Percentiles rank a stretch among this genome's conserved stretches.
phyloP scores from a whole-genome alignment of 2,113 vertebrate species.

The Percina caprodes region DNA sequence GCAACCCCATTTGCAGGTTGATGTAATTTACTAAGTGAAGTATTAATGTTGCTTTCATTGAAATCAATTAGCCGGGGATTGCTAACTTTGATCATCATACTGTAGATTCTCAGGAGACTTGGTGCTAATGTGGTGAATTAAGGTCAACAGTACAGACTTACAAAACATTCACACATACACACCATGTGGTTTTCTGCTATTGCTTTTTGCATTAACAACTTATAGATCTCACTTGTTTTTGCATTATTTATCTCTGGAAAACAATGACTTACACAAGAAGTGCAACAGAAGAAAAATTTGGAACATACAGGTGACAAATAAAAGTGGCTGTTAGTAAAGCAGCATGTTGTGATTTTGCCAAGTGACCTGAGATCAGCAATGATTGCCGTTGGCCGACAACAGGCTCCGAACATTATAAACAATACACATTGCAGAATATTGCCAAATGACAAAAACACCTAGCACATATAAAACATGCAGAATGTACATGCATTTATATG shows the following conservation, averaged over 20 bases:
- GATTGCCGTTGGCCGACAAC: slow-evolving; percentile 18
- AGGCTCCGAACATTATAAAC: slow-evolving; percentile 9
- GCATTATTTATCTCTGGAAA: slow-evolving; percentile 1
- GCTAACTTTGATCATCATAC: slow-evolving; percentile 61
- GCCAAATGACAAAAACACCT: slow-evolving; percentile 3
- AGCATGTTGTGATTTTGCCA: slow-evolving; percentile 11
- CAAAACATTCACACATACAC: neutral
- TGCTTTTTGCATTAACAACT: slow-evolving; percentile 30
- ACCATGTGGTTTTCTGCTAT: neutral
- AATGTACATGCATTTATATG: neutral
- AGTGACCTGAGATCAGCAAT: slow-evolving; percentile 25
- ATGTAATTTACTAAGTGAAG: slow-evolving; percentile 67
- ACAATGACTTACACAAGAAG: neutral
- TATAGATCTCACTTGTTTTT: slow-evolving; percentile 27
- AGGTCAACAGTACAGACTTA: slow-evolving; percentile 48
- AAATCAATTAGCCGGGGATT: slow-evolving; percentile 71
- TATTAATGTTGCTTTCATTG: slow-evolving; percentile 66
- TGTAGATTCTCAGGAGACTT: slow-evolving; percentile 54
- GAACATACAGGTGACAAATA: slow-evolving; percentile 16
- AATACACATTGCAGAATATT: slow-evolving; percentile 1
- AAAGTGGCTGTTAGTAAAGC: slow-evolving; percentile 10
- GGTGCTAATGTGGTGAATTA: slow-evolving; percentile 65
- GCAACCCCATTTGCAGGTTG: slow-evolving; percentile 21
- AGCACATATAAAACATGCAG: neutral
- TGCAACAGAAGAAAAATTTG: neutral